A percentile compares a stretch with the other conserved stretches of the same genome.
Evolutionary conservation across 2,888 invertebrate species (phyloP).

Genomic region (Tetrapedia diversipes): DNA sequence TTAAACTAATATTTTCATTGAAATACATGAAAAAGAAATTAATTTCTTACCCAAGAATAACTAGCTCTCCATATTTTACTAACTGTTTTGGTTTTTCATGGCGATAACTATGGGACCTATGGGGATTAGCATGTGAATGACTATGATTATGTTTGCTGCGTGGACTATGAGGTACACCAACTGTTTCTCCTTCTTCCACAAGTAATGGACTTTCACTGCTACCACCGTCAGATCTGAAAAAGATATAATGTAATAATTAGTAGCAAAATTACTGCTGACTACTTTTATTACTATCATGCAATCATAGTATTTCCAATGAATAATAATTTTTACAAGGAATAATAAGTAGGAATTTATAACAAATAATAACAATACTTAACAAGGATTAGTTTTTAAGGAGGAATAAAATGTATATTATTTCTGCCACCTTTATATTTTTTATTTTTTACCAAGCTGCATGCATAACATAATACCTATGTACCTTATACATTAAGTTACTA

Average conservation of each 20-base stretch:
- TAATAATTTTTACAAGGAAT: too few species aligned
- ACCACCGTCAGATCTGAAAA: conserved; percentile 81
- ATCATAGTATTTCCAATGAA: background rate
- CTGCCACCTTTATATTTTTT: background rate
- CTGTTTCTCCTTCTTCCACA: conserved; percentile 81
- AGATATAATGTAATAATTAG: conserved; percentile 12
- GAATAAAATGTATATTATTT: conserved; percentile 2
- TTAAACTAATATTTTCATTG: background rate
- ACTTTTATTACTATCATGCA: background rate
- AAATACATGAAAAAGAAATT: background rate
- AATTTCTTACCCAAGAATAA: conserved; percentile 92
- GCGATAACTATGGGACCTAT: conserved; percentile 84
- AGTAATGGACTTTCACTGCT: conserved; percentile 82
- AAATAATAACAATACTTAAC: too few species aligned
- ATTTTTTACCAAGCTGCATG: conserved; percentile 8
- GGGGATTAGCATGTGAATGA: conserved; percentile 77
- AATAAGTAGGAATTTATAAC: too few species aligned
- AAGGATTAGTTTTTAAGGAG: background rate
- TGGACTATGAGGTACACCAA: conserved; percentile 81
- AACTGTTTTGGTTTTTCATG: conserved; percentile 91
- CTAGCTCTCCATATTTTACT: conserved; percentile 95
- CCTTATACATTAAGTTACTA: background rate
- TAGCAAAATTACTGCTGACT: background rate
- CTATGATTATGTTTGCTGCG: conserved; percentile 79
- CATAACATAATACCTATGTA: background rate